These are phyloP conservation scores for Argyresthia albistria DNA, from an alignment of 2,888 invertebrate genomes.

Conservation along the genomic window DNA sequence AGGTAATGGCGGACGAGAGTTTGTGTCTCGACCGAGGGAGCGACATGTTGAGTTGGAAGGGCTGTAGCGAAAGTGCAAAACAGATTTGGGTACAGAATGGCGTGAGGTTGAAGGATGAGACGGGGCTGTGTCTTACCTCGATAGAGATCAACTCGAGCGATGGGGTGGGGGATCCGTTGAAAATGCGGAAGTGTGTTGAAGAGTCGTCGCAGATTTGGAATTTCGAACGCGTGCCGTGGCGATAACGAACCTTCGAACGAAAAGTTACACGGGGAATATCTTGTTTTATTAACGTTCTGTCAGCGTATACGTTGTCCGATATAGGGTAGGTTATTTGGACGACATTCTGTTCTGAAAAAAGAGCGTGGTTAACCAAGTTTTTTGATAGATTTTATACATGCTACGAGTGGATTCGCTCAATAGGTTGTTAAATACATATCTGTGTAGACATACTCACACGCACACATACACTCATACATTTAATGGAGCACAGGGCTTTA, in stretches of 20 bases:
- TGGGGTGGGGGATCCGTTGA: constrained; percentile 51
- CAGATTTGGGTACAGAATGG: constrained; percentile 79
- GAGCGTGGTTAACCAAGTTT: too few relatives aligned
- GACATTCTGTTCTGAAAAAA: too few relatives aligned
- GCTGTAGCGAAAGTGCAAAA: constrained; percentile 74
- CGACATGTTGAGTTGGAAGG: constrained; percentile 78
- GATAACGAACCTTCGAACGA: constrained; percentile 27
- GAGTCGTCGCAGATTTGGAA: constrained; percentile 77
- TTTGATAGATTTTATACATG: neutral
- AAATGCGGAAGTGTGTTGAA: constrained; percentile 72
- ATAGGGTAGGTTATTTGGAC: too few relatives aligned
- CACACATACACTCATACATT: neutral
- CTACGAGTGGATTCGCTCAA: neutral
- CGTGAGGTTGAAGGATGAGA: constrained; percentile 39
- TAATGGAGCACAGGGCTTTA: too few relatives aligned
- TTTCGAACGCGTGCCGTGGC: constrained; percentile 79
- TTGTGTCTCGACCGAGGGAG: constrained; percentile 83
- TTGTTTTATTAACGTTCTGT: too few relatives aligned
- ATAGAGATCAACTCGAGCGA: constrained; percentile 26
- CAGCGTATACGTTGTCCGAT: too few relatives aligned
- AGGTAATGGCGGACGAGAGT: constrained; percentile 90
- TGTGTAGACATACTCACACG: neutral
- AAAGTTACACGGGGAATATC: too few relatives aligned
- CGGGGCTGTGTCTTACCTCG: constrained; percentile 42
- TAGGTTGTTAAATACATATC: too few relatives aligned